A percentile compares a stretch with the other conserved stretches of the same genome.
Evolutionary conservation across 2,113 vertebrate species (phyloP).

Genomic region (Gymnarchus niloticus): DNA sequence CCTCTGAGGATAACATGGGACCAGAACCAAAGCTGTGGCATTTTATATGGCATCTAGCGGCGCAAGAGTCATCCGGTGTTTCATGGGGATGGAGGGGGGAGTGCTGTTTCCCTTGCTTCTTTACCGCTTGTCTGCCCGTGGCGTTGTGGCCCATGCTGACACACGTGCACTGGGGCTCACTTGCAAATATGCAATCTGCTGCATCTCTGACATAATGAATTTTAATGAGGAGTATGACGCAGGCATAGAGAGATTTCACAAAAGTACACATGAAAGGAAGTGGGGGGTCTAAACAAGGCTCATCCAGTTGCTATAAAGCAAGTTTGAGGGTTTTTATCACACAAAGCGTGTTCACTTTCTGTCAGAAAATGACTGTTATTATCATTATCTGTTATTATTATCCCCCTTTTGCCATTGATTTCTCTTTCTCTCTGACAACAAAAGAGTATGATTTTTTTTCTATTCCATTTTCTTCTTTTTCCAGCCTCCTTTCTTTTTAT

Average conservation of each 20-base stretch:
- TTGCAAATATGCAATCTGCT: background rate
- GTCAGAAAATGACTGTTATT: constrained; percentile 44
- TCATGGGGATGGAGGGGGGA: constrained; percentile 18
- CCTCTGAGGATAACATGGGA: constrained; percentile 57
- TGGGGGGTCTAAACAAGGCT: constrained; percentile 22
- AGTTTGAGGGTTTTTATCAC: constrained; percentile 46
- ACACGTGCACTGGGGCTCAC: constrained; percentile 5
- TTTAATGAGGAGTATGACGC: constrained; percentile 34
- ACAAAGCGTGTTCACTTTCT: constrained; percentile 46
- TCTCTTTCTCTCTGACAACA: constrained; percentile 34
- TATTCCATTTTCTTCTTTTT: constrained; percentile 9
- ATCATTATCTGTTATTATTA: constrained; percentile 58
- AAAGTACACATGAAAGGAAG: background rate
- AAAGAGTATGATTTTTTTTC: constrained; percentile 40
- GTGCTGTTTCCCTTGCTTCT: background rate
- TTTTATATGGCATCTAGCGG: constrained; percentile 62
- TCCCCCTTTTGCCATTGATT: constrained; percentile 47
- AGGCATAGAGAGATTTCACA: constrained; percentile 24
- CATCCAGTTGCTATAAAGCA: constrained; percentile 52
- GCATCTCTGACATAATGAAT: constrained; percentile 34
- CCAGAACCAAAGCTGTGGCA: constrained; percentile 60
- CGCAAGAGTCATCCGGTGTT: constrained; percentile 48
- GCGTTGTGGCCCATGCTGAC: background rate
- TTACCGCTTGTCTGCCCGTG: background rate
- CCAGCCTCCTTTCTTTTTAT: background rate